Base-by-base conservation (phyloP, 1,140 invertebrate species). In the Doryteuthis pealeii region DNA sequence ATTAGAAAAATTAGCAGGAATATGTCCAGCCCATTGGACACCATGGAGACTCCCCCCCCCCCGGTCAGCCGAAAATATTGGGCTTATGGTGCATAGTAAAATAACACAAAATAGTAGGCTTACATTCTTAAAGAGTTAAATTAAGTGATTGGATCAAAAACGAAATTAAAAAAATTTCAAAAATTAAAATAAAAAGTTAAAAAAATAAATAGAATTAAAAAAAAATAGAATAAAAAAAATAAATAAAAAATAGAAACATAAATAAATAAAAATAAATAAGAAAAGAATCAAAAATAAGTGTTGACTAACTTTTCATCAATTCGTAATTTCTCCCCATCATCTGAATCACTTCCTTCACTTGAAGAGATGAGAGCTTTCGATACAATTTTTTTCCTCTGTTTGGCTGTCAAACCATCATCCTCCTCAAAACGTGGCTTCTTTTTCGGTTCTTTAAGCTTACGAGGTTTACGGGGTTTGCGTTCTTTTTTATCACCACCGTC, bases 361-460 rank as follows among this genome's bases (percentile, higher is more conserved):
- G 95, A 96, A 0, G 96, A 98, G 74, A 98, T 97, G 0, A 95
- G 96, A 76, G 94, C 96, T 88, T 98, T 98, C 0, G 96, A 98
- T 0, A 97, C 92, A 82, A 98, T 93, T 84, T 94, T 93, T 28
- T 92, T 90, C 68, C 95, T 93, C 83, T 96, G 94, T 88, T 95
- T 96, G 5, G 92, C 90, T 65, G 92, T 91, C 31, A 94, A 90
- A 22, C 93, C 93, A 78, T 94, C 93, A 43, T 84, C 85, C 28
- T 80, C 83, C 14, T 80, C 82, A 28, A 77, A 72, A 65, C 74
- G 72, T 66, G 76, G 80, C 67, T 82, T 84, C 49, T 75, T 78
- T 65, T 75, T 77, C 30, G 71, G 70, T 22, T 74, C 75, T 54
- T 79, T 81, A 3, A 66, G 49, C 73, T 80, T 78, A 31, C 77